phyloP scores from a whole-genome alignment of 2,113 vertebrate species.

The Cercopithecus mona region DNA sequence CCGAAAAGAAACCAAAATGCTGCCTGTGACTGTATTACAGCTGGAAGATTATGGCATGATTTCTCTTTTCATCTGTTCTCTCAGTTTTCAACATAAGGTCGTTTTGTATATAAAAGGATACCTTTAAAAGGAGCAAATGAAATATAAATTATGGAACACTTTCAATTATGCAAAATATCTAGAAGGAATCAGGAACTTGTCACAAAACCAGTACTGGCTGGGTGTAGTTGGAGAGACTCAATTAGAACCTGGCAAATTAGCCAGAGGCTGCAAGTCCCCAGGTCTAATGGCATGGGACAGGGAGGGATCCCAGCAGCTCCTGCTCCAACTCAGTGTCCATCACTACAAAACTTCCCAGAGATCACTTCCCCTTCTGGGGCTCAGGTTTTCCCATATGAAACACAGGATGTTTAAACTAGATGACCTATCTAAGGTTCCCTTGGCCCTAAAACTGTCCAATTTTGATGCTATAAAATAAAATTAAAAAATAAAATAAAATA shows the following conservation, averaged over 20 bases:
- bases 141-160: not conserved
- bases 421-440: not conserved
- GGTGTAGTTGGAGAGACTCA: not conserved
- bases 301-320: not conserved
- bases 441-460: not conserved
- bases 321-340: not conserved
- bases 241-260: not conserved
- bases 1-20: not conserved
- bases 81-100: not conserved
- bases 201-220: not conserved
- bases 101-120: not conserved
- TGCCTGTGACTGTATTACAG: not conserved
- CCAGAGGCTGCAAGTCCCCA: not conserved
- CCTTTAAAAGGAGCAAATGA: not conserved
- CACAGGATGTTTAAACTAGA: not conserved
- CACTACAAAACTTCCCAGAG: accelerated
- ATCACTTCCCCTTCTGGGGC: no score
- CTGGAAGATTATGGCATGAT: not conserved
- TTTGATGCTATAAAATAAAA: not conserved
- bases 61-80: not conserved
- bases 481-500: not conserved
- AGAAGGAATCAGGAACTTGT: not conserved
- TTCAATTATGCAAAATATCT: not conserved
- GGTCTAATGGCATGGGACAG: accelerated
- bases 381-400: not conserved